Evolutionary conservation across 1,140 invertebrate species (phyloP), one percentile per base, ranked within the genome.

Genomic region (Neodiprion pinetum): DNA sequence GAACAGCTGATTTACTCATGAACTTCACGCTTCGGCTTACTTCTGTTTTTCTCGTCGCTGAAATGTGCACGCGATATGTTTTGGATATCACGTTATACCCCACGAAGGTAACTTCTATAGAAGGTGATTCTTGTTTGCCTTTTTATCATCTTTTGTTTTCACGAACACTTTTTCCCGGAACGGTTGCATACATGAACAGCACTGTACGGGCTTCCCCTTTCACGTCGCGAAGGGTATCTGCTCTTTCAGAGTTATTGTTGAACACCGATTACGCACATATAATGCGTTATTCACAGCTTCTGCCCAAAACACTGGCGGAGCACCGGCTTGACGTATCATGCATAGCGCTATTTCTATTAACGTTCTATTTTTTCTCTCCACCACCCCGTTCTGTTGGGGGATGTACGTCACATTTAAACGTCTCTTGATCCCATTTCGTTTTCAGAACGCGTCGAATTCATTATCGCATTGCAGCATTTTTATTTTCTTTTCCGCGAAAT

Each of bases 311-410:
- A n/a, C 14, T 71, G 9, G 71, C 10, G 66, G 53, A 67, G 83
- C 74, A 48, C 79, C 71, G 28, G 83, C 61, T 74, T 77, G 79
- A 48, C 70, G 70, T 68, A 90, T 17, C 78, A 88, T 82, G 40
- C 80, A 50, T 70, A 85, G 76, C 67, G 70, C 72, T 50, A 28
- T 68, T 48, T 78, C 72, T 7, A 76, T 67, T 10, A 78, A 17
- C 7, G 76, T 82, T 40, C 78, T 21, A 61, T 81, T 82, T 23
- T 71, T 21, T 61, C 82, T 17, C 71, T 88, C 83, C 8, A 76
- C 74, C 10, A 80, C 75, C 1, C 85, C 82, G 77, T 87, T 87
- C 65, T 80, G 75, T 71, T 86, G 67, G 14, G 82, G 80, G 40
- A 77, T 78, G 73, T 81, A 79, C 12, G 80, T 53, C 28, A 79